Percentiles rank a stretch among this genome's conserved stretches.
Conservation (phyloP, 2,113 vertebrate genomes). For the Daubentonia madagascariensis region DNA sequence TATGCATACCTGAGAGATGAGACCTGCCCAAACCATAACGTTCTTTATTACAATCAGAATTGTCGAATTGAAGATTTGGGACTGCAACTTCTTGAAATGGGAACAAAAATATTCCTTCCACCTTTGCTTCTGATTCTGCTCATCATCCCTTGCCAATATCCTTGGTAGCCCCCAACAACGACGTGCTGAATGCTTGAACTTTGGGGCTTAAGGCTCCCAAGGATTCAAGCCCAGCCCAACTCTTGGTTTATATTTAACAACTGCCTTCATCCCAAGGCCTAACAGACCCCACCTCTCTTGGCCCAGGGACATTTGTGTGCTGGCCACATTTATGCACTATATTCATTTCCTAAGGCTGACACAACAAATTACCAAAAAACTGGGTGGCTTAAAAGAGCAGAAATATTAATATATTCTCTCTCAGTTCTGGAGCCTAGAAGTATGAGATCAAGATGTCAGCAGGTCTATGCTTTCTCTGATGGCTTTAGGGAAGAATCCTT, state of each 20-base stretch:
- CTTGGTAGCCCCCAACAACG: neutral
- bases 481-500: neutral
- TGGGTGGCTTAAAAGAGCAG: neutral
- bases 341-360: neutral
- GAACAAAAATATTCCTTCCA: neutral
- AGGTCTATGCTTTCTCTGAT: neutral
- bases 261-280: neutral
- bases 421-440: neutral
- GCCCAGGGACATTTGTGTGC: neutral
- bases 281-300: neutral
- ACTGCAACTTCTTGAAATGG: neutral
- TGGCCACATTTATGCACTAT: neutral
- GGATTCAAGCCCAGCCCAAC: neutral
- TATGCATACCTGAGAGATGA: neutral
- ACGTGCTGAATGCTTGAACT: neutral
- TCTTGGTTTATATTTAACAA: neutral
- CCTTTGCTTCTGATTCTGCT: neutral
- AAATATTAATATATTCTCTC: neutral
- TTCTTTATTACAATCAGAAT: neutral
- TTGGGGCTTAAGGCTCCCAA: neutral
- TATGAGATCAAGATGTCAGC: neutral
- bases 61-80: neutral
- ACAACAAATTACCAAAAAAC: neutral
- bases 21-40: neutral
- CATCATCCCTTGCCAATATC: neutral